Percentiles rank a stretch among this genome's conserved stretches.
phyloP scores from a whole-genome alignment of 2,113 vertebrate species.

The Sitta europaea region DNA sequence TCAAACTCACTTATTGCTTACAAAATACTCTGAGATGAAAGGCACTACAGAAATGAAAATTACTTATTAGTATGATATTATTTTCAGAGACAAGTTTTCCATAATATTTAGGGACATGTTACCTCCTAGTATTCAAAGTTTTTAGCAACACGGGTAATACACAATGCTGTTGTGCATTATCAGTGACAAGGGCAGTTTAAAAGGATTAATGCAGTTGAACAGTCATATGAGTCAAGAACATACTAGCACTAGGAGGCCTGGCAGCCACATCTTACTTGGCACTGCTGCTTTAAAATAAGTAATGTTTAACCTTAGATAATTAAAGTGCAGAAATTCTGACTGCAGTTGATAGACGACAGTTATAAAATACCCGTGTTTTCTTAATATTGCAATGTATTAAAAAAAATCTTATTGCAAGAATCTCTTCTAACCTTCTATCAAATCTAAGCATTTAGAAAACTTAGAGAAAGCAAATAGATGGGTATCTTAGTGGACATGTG shows the following conservation, averaged over 20 bases:
- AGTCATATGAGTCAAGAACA: background rate
- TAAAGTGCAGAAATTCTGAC: background rate
- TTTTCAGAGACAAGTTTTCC: constrained; percentile 13
- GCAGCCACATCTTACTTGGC: background rate
- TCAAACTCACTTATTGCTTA: background rate
- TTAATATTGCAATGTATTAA: background rate
- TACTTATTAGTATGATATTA: background rate
- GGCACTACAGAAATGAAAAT: constrained; percentile 1
- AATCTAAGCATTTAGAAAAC: background rate
- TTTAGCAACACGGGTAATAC: background rate
- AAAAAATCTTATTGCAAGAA: background rate
- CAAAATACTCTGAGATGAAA: background rate
- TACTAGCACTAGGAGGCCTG: background rate
- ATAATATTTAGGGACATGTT: constrained; percentile 8
- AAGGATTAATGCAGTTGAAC: background rate
- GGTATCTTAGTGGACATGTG: background rate
- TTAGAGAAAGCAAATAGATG: background rate
- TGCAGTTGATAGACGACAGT: background rate
- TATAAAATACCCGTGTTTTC: background rate
- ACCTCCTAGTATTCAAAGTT: background rate
- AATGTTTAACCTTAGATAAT: background rate
- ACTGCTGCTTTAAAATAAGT: background rate
- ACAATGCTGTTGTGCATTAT: background rate
- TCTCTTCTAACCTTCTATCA: background rate
- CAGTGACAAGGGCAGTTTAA: background rate